phyloP scores from a whole-genome alignment of 2,113 vertebrate genomes.

The Ictidomys tridecemlineatus region DNA sequence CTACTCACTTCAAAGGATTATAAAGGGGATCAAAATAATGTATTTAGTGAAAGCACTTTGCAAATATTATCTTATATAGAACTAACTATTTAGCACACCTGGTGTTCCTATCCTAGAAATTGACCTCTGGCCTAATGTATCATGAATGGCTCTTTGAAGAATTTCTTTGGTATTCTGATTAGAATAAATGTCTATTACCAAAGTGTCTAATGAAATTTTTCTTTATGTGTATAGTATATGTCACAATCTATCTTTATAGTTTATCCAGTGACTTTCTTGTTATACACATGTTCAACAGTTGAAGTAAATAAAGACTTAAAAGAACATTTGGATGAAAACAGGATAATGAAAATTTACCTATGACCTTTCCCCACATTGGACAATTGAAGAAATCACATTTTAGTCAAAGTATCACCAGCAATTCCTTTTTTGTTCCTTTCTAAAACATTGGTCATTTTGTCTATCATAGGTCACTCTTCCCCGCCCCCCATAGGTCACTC shows the following conservation, averaged over 20 bases:
- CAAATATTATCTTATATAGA: slow-evolving; percentile 42
- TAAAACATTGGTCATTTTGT: background rate
- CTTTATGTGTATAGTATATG: background rate
- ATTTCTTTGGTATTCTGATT: background rate
- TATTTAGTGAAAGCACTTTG: slow-evolving; percentile 14
- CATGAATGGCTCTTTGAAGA: background rate
- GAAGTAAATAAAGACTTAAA: background rate
- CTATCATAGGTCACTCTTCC: background rate
- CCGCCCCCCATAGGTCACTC: background rate
- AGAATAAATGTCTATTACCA: slow-evolving; percentile 10
- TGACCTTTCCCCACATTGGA: background rate
- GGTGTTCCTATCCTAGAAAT: background rate
- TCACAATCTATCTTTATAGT: background rate
- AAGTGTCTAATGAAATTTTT: background rate
- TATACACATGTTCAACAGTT: slow-evolving; percentile 11
- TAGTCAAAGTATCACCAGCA: background rate
- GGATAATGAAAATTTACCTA: background rate
- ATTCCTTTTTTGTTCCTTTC: background rate
- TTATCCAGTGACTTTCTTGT: slow-evolving; percentile 7
- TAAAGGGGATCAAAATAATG: background rate
- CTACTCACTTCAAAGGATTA: background rate
- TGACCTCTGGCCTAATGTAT: slow-evolving; percentile 3
- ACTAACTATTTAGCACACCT: background rate
- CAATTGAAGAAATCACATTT: slow-evolving; percentile 4
- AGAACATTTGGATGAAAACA: slow-evolving; percentile 20